Evolutionary conservation across 2,797 vertebrate genomes (phyloP).

Genomic region (Delichon dasypus): DNA sequence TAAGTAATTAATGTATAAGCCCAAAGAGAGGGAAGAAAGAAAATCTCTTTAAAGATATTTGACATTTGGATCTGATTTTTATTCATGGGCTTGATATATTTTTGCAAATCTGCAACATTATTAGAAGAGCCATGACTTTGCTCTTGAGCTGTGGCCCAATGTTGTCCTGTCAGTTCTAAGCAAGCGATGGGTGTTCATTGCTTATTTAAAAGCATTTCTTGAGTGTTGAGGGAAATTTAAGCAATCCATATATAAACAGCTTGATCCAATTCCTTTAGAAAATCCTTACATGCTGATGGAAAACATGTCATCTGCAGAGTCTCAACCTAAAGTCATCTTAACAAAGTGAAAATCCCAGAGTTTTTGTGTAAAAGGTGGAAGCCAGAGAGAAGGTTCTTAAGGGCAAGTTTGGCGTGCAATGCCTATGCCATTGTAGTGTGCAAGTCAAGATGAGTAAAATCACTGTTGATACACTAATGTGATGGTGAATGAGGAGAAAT

Average conservation of each 20-base stretch:
- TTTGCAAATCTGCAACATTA: not conserved
- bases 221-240: not conserved
- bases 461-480: not conserved
- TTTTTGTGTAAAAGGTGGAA: not conserved
- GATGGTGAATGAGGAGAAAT: not conserved
- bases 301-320: not conserved
- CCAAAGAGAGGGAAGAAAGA: not conserved
- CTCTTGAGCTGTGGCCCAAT: not conserved
- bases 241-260: not conserved
- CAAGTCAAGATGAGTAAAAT: not conserved
- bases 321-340: not conserved
- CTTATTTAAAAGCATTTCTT: not conserved
- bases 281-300: not conserved
- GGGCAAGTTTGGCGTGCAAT: not conserved
- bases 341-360: not conserved
- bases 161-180: not conserved
- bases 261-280: not conserved
- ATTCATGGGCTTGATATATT: not conserved
- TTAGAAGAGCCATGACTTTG: not conserved
- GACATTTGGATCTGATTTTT: not conserved
- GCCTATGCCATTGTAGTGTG: not conserved
- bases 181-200: rapidly evolving
- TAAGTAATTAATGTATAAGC: not conserved
- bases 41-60: not conserved
- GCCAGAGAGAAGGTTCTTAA: not conserved